These are phyloP conservation scores for Micrasema longulum DNA, from an alignment of 1,140 invertebrate species.

Conservation along the genomic window DNA sequence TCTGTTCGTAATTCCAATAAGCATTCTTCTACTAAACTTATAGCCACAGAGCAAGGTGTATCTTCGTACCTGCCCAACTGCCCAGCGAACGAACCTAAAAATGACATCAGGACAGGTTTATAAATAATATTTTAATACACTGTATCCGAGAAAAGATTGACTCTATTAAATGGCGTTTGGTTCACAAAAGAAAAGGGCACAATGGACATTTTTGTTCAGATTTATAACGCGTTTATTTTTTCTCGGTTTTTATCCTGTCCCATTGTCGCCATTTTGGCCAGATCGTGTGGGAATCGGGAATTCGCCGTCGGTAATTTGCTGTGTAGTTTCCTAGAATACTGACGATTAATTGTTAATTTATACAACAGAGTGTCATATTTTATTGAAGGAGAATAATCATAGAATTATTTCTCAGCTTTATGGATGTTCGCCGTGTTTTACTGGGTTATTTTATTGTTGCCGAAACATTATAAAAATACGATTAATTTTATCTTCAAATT, in stretches of 20 bases:
- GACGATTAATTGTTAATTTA: background rate
- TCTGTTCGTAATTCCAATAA: conserved; percentile 11
- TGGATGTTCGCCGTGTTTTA: too few relatives aligned
- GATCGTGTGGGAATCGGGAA: conserved; percentile 3
- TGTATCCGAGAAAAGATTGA: conserved; percentile 39
- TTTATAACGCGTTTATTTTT: conserved; percentile 30
- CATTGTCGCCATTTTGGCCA: conserved; percentile 16
- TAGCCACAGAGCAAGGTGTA: too few relatives aligned
- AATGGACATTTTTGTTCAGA: conserved; percentile 27
- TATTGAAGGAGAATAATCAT: too few relatives aligned
- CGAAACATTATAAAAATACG: too few relatives aligned
- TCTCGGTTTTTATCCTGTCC: background rate
- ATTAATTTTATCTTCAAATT: too few relatives aligned
- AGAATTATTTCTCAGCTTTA: too few relatives aligned
- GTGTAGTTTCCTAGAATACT: conserved; percentile 23
- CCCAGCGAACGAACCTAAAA: conserved; percentile 29
- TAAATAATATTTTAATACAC: conserved; percentile 54
- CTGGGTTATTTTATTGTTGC: too few relatives aligned
- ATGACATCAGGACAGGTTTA: conserved; percentile 49
- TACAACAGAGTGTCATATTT: background rate
- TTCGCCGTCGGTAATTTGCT: conserved; percentile 8
- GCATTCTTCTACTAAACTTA: conserved; percentile 8
- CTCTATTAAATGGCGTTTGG: conserved; percentile 52
- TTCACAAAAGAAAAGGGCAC: conserved; percentile 35
- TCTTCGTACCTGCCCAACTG: background rate